phyloP scores from a whole-genome alignment of 2,113 vertebrate genomes.

The Ailurus styani region DNA sequence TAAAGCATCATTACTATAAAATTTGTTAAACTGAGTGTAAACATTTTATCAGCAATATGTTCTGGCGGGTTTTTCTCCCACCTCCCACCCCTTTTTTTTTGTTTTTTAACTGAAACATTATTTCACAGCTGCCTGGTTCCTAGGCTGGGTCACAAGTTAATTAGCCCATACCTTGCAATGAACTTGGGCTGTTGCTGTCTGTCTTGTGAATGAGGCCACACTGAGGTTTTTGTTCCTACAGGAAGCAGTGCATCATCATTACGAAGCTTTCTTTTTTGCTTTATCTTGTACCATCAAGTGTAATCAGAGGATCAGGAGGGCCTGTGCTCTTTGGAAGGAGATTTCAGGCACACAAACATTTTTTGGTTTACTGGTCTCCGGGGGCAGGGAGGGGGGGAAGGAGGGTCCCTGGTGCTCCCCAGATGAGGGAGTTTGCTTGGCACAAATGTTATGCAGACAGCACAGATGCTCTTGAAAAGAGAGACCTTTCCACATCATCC shows the following conservation, averaged over 20 bases:
- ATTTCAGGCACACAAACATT: conserved; percentile 44
- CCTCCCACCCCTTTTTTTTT: background rate
- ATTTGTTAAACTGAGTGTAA: conserved; percentile 73
- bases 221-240: conserved; percentile 41
- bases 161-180: conserved; percentile 61
- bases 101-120: conserved; percentile 56
- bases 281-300: conserved; percentile 47
- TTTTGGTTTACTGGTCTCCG: background rate
- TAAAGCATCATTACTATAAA: conserved; percentile 66
- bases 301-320: conserved; percentile 53
- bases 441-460: background rate
- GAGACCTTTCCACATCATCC: background rate
- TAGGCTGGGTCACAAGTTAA: conserved; percentile 67
- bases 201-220: conserved; percentile 39
- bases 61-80: background rate
- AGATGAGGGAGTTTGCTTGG: background rate
- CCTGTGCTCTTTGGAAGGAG: conserved; percentile 33
- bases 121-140: conserved; percentile 70
- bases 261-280: conserved; percentile 60
- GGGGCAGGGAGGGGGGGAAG: background rate
- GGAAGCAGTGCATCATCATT: conserved; percentile 58
- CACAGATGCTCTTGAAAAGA: conserved; percentile 14
- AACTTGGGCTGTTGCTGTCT: conserved; percentile 61
- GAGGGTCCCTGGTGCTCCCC: background rate
- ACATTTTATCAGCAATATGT: conserved; percentile 72